phyloP scores from a whole-genome alignment of 2,113 vertebrate species.

The Limnothrissa miodon region DNA sequence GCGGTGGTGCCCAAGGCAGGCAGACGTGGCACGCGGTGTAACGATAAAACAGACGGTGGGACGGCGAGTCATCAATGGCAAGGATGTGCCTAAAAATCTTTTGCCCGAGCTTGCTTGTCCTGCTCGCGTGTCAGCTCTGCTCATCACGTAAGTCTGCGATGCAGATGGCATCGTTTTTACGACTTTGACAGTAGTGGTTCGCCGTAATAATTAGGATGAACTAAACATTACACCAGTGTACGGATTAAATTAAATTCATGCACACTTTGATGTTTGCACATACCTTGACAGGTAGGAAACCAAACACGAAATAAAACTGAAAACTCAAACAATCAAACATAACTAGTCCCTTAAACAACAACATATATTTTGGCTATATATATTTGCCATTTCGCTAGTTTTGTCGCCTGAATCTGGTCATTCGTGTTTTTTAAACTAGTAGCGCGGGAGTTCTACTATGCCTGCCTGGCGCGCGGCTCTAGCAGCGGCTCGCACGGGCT shows the following conservation, averaged over 20 bases:
- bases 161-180: slow-evolving; percentile 36
- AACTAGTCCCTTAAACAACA: not conserved
- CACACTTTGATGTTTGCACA: not conserved
- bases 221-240: not conserved
- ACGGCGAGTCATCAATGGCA: slow-evolving; percentile 50
- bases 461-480: slow-evolving; percentile 46
- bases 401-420: not conserved
- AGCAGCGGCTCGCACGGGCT: slow-evolving; percentile 39
- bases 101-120: slow-evolving; percentile 70
- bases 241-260: not conserved
- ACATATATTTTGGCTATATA: not conserved
- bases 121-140: slow-evolving; percentile 67
- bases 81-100: slow-evolving; percentile 74
- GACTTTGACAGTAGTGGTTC: not conserved
- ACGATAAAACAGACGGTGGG: slow-evolving; percentile 59
- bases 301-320: not conserved
- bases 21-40: slow-evolving; percentile 55
- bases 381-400: not conserved
- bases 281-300: not conserved
- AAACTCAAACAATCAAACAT: not conserved
- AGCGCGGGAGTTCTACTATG: not conserved
- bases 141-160: slow-evolving; percentile 75
- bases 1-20: slow-evolving; percentile 44
- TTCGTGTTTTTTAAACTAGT: not conserved
- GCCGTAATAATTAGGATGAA: not conserved